These are phyloP conservation scores for Ectobius pallidus DNA, from an alignment of 2,888 invertebrate genomes.

Conservation along the genomic window DNA sequence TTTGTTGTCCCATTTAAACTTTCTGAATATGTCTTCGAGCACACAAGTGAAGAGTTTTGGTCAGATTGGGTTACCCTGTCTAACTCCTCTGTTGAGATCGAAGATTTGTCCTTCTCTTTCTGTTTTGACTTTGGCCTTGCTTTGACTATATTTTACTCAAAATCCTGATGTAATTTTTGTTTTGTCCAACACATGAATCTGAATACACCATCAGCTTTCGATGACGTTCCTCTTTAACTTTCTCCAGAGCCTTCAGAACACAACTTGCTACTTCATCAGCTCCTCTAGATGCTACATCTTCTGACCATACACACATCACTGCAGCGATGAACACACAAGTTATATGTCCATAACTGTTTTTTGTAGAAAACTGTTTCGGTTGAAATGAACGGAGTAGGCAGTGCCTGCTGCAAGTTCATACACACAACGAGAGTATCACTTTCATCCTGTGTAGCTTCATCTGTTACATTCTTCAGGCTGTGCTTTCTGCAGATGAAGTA, in stretches of 20 bases:
- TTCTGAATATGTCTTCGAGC: no score
- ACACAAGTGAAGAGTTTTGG: no score
- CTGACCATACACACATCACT: neutral
- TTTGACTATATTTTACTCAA: no score
- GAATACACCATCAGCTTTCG: neutral
- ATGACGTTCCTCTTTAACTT: neutral
- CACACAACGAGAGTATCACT: neutral
- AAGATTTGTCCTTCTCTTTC: no score
- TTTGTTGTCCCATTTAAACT: no score
- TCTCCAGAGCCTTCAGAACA: neutral
- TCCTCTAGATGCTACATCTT: neutral
- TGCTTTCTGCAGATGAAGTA: neutral
- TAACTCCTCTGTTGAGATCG: no score
- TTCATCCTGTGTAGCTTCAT: neutral
- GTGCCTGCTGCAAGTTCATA: neutral
- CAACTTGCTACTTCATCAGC: neutral
- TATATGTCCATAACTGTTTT: neutral
- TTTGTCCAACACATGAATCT: neutral
- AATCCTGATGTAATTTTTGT: neutral
- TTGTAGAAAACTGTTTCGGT: neutral
- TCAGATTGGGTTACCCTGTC: no score
- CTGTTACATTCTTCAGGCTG: neutral
- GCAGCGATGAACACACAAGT: neutral
- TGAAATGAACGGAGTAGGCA: neutral
- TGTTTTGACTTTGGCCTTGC: no score